Evolutionary conservation across 2,113 vertebrate genomes (phyloP).

Genomic region (Mormyrus lacerda): DNA sequence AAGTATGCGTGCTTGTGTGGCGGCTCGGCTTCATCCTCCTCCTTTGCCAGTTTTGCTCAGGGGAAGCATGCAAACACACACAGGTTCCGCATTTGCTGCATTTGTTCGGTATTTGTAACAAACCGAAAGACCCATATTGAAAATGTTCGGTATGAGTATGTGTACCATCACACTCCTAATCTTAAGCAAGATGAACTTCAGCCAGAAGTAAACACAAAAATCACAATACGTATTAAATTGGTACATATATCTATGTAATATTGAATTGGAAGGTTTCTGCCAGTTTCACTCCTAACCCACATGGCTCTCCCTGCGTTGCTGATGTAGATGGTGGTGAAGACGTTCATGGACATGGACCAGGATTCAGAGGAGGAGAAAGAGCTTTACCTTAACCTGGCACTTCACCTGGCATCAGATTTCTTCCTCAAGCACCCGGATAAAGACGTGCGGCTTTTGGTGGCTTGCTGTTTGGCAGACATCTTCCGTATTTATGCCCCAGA

Average conservation of each 20-base stretch:
- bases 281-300: neutral
- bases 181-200: neutral
- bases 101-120: no score
- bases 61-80: no score
- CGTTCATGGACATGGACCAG: slow-evolving; percentile 99
- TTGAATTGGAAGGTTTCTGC: neutral
- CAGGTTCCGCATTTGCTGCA: no score
- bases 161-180: neutral
- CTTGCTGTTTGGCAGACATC: slow-evolving; percentile 96
- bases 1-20: no score
- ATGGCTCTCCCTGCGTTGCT: neutral
- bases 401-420: slow-evolving; percentile 96
- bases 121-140: no score
- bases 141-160: no score
- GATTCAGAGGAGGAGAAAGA: slow-evolving; percentile 99
- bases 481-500: slow-evolving; percentile 98
- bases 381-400: slow-evolving; percentile 88
- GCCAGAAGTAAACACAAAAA: neutral
- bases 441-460: slow-evolving; percentile 92
- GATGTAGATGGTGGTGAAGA: slow-evolving; percentile 95
- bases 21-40: no score
- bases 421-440: slow-evolving; percentile 98
- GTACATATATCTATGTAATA: neutral
- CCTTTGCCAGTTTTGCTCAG: no score
- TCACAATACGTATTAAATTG: neutral